These are phyloP conservation scores for Sceloporus tristichus DNA, from an alignment of 2,113 vertebrate genomes.

Conservation along the genomic window DNA sequence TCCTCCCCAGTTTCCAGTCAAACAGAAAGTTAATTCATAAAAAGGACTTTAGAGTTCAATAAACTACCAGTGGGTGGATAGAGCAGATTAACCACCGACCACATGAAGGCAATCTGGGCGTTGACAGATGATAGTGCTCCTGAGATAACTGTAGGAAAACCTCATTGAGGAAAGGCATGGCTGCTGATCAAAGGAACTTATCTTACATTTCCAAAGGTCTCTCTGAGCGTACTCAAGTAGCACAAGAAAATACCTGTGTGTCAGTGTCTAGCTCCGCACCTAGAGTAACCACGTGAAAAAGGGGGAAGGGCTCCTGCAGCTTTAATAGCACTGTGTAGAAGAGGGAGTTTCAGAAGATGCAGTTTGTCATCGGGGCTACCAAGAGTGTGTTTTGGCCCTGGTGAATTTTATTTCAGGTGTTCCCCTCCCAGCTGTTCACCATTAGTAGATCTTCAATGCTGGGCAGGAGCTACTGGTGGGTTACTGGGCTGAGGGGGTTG, in stretches of 20 bases:
- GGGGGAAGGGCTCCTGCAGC: no score
- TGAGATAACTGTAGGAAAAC: background rate
- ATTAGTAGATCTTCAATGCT: no score
- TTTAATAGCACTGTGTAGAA: no score
- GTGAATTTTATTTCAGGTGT: no score
- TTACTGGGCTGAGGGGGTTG: no score
- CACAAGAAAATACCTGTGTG: background rate
- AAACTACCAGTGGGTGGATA: slow-evolving; percentile 1
- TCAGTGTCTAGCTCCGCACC: background rate
- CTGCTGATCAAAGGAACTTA: slow-evolving; percentile 7
- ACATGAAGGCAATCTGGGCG: slow-evolving; percentile 23
- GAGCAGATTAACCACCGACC: background rate
- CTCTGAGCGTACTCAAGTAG: background rate
- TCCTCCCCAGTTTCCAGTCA: background rate
- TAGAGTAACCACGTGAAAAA: background rate
- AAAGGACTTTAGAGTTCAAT: slow-evolving; percentile 13
- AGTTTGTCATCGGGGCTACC: no score
- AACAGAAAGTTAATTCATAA: background rate
- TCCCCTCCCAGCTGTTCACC: no score
- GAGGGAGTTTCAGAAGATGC: no score
- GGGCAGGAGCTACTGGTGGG: no score
- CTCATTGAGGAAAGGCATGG: background rate
- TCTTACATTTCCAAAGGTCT: slow-evolving; percentile 15
- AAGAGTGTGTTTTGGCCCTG: no score
- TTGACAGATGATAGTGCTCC: slow-evolving; percentile 4